Percentiles rank a stretch among this genome's conserved stretches.
Evolutionary conservation across 2,797 vertebrate genomes (phyloP).

Genomic region (Brachyalestes nurse): DNA sequence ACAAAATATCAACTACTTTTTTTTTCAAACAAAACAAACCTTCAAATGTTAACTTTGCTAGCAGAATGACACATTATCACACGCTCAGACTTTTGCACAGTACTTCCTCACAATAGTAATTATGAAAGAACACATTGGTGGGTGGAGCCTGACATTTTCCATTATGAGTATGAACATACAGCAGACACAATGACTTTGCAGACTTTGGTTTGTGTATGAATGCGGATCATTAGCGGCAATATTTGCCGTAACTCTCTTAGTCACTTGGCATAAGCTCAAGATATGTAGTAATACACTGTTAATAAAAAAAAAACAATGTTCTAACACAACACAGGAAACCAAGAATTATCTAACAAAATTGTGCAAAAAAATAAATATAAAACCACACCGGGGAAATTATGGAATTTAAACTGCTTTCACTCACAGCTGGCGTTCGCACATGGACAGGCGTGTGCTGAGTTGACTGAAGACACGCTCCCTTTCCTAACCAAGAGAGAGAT

Average conservation of each 20-base stretch:
- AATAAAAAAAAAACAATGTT: not conserved
- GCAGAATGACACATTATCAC: too few relatives aligned
- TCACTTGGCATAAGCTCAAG: not conserved
- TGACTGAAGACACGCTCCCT: not conserved
- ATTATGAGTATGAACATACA: not conserved
- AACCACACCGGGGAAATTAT: not conserved
- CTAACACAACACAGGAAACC: not conserved
- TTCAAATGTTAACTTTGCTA: too few relatives aligned
- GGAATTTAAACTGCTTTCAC: conserved; percentile 26
- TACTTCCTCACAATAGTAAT: too few relatives aligned
- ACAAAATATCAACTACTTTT: too few relatives aligned
- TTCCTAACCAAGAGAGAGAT: conserved; percentile 12
- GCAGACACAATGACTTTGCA: not conserved
- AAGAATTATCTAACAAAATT: not conserved
- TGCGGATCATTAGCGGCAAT: not conserved
- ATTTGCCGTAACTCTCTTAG: not conserved
- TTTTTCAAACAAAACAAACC: too few relatives aligned
- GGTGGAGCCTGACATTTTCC: not conserved
- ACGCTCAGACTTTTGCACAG: too few relatives aligned
- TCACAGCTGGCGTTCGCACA: conserved; percentile 36
- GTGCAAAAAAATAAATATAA: not conserved
- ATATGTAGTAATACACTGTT: conserved; percentile 1
- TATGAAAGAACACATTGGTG: not conserved
- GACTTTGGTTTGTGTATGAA: not conserved
- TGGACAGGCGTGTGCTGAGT: conserved; percentile 20